A percentile compares a stretch with the other conserved stretches of the same genome.
phyloP scores from a whole-genome alignment of 2,797 vertebrate genomes.

The Remorina albescens region DNA sequence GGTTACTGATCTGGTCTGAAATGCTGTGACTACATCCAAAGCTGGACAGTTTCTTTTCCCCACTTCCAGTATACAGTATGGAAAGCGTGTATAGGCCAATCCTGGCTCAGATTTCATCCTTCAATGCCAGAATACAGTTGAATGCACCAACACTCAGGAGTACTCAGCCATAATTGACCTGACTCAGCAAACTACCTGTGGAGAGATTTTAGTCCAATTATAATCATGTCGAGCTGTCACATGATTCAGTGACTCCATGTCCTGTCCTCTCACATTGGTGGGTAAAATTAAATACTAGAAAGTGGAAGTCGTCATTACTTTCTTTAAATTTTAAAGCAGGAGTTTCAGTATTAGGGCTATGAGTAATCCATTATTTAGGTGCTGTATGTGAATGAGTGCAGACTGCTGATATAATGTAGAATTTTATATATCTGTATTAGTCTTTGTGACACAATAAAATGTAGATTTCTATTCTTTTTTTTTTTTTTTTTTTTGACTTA shows the following conservation, averaged over 20 bases:
- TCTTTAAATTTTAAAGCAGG: background rate
- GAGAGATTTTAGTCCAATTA: constrained; percentile 61
- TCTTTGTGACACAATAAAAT: background rate
- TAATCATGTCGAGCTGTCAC: constrained; percentile 53
- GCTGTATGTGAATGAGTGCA: background rate
- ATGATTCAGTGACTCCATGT: constrained; percentile 46
- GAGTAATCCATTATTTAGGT: too few species aligned
- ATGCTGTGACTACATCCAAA: constrained; percentile 17
- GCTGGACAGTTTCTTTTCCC: constrained; percentile 32
- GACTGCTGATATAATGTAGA: background rate
- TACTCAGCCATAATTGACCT: constrained; percentile 29
- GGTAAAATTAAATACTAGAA: constrained; percentile 9
- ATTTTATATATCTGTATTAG: background rate
- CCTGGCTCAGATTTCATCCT: constrained; percentile 36
- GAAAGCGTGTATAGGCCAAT: constrained; percentile 1
- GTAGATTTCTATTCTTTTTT: background rate
- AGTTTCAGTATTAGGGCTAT: background rate
- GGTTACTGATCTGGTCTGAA: constrained; percentile 25
- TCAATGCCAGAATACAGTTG: constrained; percentile 36
- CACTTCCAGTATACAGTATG: constrained; percentile 12
- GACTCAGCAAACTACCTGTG: constrained; percentile 51
- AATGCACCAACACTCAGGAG: constrained; percentile 16
- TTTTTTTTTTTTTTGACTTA: too few species aligned
- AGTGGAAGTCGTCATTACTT: background rate
- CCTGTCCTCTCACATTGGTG: constrained; percentile 1